Conservation (phyloP, 2,888 invertebrate genomes). For the Idaea dimidiata region DNA sequence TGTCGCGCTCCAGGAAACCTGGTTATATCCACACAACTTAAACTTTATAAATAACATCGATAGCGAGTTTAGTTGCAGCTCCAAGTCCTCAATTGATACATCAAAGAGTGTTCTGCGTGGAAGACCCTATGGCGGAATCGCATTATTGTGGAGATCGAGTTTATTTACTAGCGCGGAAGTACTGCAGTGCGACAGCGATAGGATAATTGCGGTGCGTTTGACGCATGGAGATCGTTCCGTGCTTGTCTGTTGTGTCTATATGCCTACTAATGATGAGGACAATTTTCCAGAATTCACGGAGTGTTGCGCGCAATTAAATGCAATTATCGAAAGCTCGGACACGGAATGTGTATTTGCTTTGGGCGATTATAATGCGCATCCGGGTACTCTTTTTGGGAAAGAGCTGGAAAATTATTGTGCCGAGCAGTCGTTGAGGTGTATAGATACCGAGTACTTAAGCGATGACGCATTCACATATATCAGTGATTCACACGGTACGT, state of each 20-base stretch:
- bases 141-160: slow-evolving; percentile 19
- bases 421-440: slow-evolving; percentile 22
- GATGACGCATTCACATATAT: slow-evolving; percentile 23
- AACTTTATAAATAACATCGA: slow-evolving; percentile 14
- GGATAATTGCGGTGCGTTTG: neutral
- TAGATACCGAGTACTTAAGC: slow-evolving; percentile 15
- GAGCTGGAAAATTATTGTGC: slow-evolving; percentile 18
- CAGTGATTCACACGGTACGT: slow-evolving; percentile 25
- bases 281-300: slow-evolving; percentile 27
- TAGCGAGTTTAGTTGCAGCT: slow-evolving; percentile 15
- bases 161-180: slow-evolving; percentile 14
- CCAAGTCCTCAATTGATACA: slow-evolving; percentile 21
- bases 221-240: slow-evolving; percentile 9
- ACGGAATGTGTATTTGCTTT: slow-evolving; percentile 17
- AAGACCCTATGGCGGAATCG: slow-evolving; percentile 21
- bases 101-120: slow-evolving; percentile 16
- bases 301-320: slow-evolving; percentile 23
- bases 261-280: slow-evolving; percentile 29
- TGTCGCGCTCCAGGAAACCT: slow-evolving; percentile 22
- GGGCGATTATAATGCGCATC: slow-evolving; percentile 30
- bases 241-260: slow-evolving; percentile 27
- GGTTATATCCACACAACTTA: slow-evolving; percentile 21
- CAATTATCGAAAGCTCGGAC: slow-evolving; percentile 21
- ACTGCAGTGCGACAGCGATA: slow-evolving; percentile 11
- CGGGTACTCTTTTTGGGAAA: slow-evolving; percentile 21